Base-by-base conservation (phyloP, 2,797 vertebrate genomes). In the Morelia viridis region DNA sequence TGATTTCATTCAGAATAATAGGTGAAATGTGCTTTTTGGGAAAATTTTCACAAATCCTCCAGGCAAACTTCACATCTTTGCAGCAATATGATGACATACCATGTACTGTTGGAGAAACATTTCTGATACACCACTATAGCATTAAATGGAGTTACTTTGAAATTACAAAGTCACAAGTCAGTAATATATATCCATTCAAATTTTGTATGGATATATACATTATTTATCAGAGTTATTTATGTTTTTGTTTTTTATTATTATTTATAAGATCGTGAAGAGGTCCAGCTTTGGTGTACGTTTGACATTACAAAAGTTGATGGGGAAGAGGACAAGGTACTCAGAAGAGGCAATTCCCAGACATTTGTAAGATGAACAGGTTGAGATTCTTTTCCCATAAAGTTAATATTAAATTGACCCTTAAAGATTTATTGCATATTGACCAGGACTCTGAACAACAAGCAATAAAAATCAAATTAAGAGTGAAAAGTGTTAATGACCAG, bases 61-160 rank as follows among this genome's bases (percentile, higher is more conserved):
- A 85, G 53, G 62, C 87, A 89, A 88, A 58, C 86, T 92, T 85
- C 93, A 90, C 71, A 89, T 88, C 35, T 61, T 91, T 95, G 88
- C 68, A 88, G 86, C 93, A 94, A 91, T 46, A 90, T 0, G 3
- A 46, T n/a, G 62, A 87, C 8, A 26, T 5, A 76, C 68, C 56
- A 9, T n/a, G 22, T 62, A 24, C 7, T 3, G 46, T 13, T 31
- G 28, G 13, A 68, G 12, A 10, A 76, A 41, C 8, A 11, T 50
- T 22, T 53, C 19, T 90, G 46, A 64, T 58, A 5, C 13, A 15
- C 2, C 68, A 53, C 28, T 4, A 2, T 50, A 84, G 35, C 13
- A 89, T 88, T 13, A 84, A 57, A 50, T 41, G 17, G 17, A 76
- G 35, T 41, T 17, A 76, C 31, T 76, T 76, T 22, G 68, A 76